Percentiles rank a stretch among this genome's conserved stretches.
Evolutionary conservation across 2,113 vertebrate species (phyloP).

Genomic region (Struthidea cinerea): DNA sequence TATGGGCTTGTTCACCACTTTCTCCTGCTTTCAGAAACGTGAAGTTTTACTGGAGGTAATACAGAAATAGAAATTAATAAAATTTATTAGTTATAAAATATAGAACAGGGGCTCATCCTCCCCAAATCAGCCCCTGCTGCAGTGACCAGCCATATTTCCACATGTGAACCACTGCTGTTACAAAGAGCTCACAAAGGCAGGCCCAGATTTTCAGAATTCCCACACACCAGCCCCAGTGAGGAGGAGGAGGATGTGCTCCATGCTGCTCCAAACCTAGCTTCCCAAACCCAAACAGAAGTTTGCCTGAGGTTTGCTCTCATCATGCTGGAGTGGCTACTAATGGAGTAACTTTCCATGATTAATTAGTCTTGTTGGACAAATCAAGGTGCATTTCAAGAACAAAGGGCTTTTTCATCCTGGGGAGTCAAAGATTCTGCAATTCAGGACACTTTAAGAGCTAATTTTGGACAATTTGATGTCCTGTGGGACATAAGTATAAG

Average conservation of each 20-base stretch:
- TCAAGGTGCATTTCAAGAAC: not conserved
- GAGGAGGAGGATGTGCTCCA: not conserved
- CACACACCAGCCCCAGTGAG: not conserved
- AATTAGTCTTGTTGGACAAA: not conserved
- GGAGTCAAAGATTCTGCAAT: not conserved
- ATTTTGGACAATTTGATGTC: not conserved
- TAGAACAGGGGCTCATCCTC: not conserved
- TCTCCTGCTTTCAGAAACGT: not conserved
- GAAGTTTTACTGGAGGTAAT: not conserved
- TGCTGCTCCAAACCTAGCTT: not conserved
- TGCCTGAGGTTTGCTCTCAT: not conserved
- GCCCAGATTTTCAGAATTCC: not conserved
- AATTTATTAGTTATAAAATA: not conserved
- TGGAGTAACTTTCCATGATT: not conserved
- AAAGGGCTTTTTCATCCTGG: not conserved
- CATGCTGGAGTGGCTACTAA: not conserved
- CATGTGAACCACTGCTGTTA: accelerated
- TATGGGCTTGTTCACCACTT: not conserved
- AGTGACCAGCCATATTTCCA: not conserved
- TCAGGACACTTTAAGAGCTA: not conserved
- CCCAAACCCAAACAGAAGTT: not conserved
- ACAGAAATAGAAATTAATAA: not conserved
- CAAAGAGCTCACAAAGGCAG: not conserved
- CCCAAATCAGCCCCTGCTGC: not conserved
- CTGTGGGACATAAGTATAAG: not conserved